These are phyloP conservation scores for Elysia crispata DNA, from an alignment of 2,888 invertebrate species.

Conservation along the genomic window DNA sequence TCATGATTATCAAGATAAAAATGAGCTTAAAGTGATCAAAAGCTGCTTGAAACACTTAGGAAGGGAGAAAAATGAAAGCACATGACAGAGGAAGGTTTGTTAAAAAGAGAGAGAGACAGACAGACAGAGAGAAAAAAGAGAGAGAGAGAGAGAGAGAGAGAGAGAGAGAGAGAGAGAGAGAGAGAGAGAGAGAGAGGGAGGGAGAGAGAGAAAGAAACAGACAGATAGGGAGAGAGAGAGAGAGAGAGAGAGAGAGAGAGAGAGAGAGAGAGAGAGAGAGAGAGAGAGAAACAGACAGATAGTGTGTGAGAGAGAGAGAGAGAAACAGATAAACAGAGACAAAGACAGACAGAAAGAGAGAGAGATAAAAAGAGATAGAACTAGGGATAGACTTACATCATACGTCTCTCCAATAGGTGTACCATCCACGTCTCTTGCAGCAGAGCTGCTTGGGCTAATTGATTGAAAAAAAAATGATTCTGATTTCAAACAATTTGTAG, in stretches of 20 bases:
- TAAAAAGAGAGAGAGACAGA: no score
- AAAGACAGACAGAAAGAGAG: not conserved
- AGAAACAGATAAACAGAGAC: not conserved
- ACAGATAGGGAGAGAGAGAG: not conserved
- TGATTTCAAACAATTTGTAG: no score
- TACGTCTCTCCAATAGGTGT: not conserved
- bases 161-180: no score
- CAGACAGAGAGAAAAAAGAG: no score
- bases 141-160: no score
- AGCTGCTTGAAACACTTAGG: no score
- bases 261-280: no score
- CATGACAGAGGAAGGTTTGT: no score
- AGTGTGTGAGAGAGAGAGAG: not conserved
- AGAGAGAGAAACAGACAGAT: not conserved
- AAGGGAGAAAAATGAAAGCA: no score
- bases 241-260: not conserved
- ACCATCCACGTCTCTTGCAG: slow-evolving; percentile 46
- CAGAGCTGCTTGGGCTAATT: slow-evolving; percentile 37
- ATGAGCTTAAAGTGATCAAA: no score
- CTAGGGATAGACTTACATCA: not conserved
- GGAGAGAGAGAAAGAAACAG: not conserved
- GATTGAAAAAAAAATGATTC: slow-evolving; percentile 36
- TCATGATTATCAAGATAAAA: no score
- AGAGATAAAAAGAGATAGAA: no score
- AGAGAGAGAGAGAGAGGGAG: not conserved